A percentile compares a stretch with the other conserved stretches of the same genome.
Conservation (phyloP, 2,113 vertebrate genomes). For the human (Homo sapiens) region GRCh38 chr7:31344001-31344500, state of each 20-base stretch:
- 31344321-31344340: slow-evolving; percentile 7
- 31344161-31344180: slow-evolving; percentile 3
- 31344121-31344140: not conserved
- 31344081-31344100: slow-evolving; percentile 37
- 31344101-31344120: not conserved
- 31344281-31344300: not conserved
- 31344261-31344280: not conserved
- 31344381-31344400: not conserved
- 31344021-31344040: slow-evolving; percentile 5
- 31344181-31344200: slow-evolving; percentile 5
- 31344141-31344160: not conserved
- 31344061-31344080: not conserved
- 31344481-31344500: slow-evolving; percentile 5
- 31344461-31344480: not conserved
- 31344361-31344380: not conserved
- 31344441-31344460: not conserved
- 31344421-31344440: not conserved
- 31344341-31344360: not conserved
- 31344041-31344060: not conserved
- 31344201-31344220: not conserved
- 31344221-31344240: not conserved
- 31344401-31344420: not conserved
- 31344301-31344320: not conserved
- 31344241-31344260: not conserved
- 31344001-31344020: no score